Conservation (phyloP, 2,888 invertebrate genomes). For the Keiferia lycopersicella region DNA sequence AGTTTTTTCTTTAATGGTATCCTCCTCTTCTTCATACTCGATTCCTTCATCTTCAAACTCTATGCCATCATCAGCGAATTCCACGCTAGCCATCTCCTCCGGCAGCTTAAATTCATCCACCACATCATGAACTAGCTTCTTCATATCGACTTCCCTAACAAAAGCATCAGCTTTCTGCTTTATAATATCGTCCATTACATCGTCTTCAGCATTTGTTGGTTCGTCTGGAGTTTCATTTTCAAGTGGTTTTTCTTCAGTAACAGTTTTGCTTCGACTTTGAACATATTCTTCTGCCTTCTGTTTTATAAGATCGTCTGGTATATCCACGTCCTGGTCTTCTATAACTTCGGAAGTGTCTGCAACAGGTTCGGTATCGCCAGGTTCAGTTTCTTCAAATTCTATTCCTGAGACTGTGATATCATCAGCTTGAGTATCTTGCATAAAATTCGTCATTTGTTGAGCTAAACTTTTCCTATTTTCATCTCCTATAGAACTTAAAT, state of each 20-base stretch:
- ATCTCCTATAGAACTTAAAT: not conserved
- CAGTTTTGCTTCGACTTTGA: not conserved
- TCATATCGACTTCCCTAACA: conserved; percentile 18
- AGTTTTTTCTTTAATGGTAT: conserved; percentile 1
- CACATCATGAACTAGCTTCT: conserved; percentile 11
- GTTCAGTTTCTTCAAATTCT: not conserved
- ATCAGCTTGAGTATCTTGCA: not conserved
- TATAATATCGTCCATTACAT: conserved; percentile 37
- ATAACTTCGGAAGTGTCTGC: not conserved
- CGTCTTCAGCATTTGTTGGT: not conserved
- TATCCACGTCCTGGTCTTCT: conserved; percentile 7
- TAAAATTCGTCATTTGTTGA: conserved; percentile 12
- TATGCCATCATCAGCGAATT: conserved; percentile 34
- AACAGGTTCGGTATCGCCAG: not conserved
- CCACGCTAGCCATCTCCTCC: conserved; percentile 21
- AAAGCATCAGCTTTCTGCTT: conserved; percentile 30
- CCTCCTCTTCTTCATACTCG: conserved; percentile 52
- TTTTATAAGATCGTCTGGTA: conserved; percentile 29
- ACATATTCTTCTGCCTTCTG: conserved; percentile 29
- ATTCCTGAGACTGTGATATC: not conserved
- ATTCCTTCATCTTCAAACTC: conserved; percentile 55
- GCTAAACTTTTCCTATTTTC: not conserved
- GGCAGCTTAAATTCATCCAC: conserved; percentile 20
- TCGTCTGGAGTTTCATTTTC: not conserved
- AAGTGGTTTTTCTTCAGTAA: not conserved